Percentiles rank a stretch among this genome's conserved stretches.
These are phyloP conservation scores for Melipona beecheii DNA, from an alignment of 2,888 invertebrate species.

Conservation along the genomic window DNA sequence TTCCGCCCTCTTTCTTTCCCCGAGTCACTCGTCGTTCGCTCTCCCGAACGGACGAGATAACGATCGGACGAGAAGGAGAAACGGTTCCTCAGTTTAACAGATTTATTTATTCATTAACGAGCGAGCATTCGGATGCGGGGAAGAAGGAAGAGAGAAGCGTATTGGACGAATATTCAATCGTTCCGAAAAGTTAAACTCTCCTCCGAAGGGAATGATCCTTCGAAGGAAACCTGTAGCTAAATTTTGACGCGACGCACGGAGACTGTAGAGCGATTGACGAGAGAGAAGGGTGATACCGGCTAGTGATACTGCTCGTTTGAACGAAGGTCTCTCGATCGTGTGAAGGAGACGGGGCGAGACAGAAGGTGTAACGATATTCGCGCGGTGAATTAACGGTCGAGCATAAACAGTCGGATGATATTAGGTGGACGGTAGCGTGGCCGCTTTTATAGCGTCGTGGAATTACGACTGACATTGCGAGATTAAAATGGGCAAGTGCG, in stretches of 20 bases:
- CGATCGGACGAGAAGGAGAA: neutral
- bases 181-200: no score
- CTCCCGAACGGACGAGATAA: neutral
- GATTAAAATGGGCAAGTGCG: slow-evolving; percentile 63
- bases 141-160: no score
- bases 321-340: neutral
- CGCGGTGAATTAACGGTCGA: slow-evolving; percentile 50
- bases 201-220: no score
- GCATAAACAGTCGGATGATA: slow-evolving; percentile 60
- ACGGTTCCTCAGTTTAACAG: no score
- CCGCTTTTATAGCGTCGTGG: slow-evolving; percentile 58
- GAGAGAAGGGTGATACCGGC: slow-evolving; percentile 9
- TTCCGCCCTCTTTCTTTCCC: no score
- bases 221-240: no score
- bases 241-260: no score
- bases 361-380: slow-evolving; percentile 55
- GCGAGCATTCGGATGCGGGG: no score
- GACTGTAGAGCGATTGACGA: neutral
- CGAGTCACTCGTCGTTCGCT: neutral
- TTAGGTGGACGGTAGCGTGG: slow-evolving; percentile 58
- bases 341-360: neutral
- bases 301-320: slow-evolving; percentile 7
- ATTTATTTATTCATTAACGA: no score
- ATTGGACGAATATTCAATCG: no score
- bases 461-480: slow-evolving; percentile 65